Percentiles rank a stretch among this genome's conserved stretches.
Conservation (phyloP, 2,797 vertebrate genomes). For the Microtus agrestis region DNA sequence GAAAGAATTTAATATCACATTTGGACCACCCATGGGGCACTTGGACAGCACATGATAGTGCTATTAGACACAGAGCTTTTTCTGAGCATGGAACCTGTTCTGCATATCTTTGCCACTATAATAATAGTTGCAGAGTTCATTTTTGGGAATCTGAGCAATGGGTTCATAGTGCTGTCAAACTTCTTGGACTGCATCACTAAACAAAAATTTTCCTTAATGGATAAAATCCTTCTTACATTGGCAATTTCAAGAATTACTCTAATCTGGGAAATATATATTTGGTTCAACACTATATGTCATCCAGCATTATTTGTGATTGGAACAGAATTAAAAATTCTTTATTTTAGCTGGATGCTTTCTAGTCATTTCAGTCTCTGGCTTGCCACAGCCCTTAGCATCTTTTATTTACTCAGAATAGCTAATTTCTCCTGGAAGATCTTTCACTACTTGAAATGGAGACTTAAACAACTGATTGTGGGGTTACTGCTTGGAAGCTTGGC, state of each 20-base stretch:
- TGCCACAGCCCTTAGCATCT: background rate
- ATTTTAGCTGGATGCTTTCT: background rate
- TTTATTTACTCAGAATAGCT: background rate
- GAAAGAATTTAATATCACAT: background rate
- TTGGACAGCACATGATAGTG: background rate
- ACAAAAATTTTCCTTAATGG: conserved; percentile 44
- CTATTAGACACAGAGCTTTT: background rate
- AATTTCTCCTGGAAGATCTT: conserved; percentile 4
- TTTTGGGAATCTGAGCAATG: conserved; percentile 71
- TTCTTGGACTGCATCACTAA: conserved; percentile 66
- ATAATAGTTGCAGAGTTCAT: conserved; percentile 50
- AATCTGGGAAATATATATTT: conserved; percentile 46
- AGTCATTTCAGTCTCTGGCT: conserved; percentile 4
- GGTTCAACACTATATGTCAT: background rate
- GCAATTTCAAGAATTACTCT: conserved; percentile 73
- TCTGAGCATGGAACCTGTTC: background rate
- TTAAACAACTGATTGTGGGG: background rate
- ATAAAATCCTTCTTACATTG: conserved; percentile 75
- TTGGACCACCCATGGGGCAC: background rate
- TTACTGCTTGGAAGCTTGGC: background rate
- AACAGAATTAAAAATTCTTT: background rate
- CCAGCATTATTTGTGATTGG: background rate
- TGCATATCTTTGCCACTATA: conserved; percentile 22
- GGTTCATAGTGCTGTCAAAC: conserved; percentile 76
- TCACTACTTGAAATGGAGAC: conserved; percentile 57